Percentiles rank a stretch among this genome's conserved stretches.
Evolutionary conservation across 2,797 vertebrate species (phyloP).

Genomic region (Falco concolor): DNA sequence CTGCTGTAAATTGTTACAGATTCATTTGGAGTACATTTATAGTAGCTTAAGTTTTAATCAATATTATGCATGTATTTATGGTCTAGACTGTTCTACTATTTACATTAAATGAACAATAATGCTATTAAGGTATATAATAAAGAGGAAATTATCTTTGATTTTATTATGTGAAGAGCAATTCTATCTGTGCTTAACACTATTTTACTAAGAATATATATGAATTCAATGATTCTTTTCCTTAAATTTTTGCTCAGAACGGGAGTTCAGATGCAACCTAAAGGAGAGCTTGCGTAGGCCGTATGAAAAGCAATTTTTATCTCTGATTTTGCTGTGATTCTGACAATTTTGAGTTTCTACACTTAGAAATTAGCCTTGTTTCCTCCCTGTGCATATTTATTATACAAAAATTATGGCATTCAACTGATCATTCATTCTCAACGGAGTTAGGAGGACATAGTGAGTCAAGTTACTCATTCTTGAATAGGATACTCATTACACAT

Average conservation of each 20-base stretch:
- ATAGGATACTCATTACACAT: not conserved
- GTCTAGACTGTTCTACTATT: not conserved
- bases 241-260: not conserved
- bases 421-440: not conserved
- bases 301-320: not conserved
- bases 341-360: not conserved
- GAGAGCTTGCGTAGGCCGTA: not conserved
- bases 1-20: not conserved
- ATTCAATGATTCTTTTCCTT: not conserved
- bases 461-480: not conserved
- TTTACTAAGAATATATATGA: not conserved
- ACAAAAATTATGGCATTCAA: not conserved
- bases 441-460: not conserved
- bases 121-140: not conserved
- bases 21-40: not conserved
- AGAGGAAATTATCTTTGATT: not conserved
- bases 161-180: not conserved
- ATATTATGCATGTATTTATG: slow-evolving; percentile 18
- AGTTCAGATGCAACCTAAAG: not conserved
- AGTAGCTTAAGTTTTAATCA: slow-evolving; percentile 27
- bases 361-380: not conserved
- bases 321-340: not conserved
- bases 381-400: not conserved
- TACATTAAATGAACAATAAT: slow-evolving; percentile 2
- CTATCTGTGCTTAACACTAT: slow-evolving; percentile 11